phyloP scores from a whole-genome alignment of 2,888 invertebrate species.

The Subacronicta megacephala region DNA sequence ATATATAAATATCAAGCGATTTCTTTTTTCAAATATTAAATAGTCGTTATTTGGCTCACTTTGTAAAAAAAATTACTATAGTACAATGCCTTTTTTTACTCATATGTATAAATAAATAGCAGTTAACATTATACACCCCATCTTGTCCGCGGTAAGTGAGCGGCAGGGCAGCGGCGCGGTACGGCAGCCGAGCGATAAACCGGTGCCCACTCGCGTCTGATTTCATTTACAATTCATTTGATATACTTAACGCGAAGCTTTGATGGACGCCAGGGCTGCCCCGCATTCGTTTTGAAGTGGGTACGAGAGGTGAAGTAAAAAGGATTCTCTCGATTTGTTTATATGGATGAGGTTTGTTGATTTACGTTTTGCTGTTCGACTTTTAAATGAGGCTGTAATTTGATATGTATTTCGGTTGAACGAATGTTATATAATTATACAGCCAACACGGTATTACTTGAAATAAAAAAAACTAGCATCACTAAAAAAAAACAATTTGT shows the following conservation, averaged over 20 bases:
- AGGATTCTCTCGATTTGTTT: slow-evolving; percentile 18
- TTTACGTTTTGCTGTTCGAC: background rate
- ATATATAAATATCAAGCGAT: too few species aligned
- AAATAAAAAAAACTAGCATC: too few species aligned
- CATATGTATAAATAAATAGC: too few species aligned
- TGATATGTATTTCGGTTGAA: background rate
- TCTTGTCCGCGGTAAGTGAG: background rate
- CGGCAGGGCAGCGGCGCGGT: slow-evolving; percentile 22
- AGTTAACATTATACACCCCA: background rate
- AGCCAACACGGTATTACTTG: too few species aligned
- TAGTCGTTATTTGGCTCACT: too few species aligned
- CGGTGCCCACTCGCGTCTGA: slow-evolving; percentile 79
- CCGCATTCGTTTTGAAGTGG: slow-evolving; percentile 7
- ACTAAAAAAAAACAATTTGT: too few species aligned
- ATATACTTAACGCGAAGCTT: slow-evolving; percentile 80
- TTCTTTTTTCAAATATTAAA: too few species aligned
- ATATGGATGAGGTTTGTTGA: slow-evolving; percentile 29
- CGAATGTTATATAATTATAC: too few species aligned
- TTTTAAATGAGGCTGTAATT: background rate
- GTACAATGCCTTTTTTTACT: too few species aligned
- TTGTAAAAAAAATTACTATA: too few species aligned
- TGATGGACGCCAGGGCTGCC: slow-evolving; percentile 79
- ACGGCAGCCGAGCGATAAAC: slow-evolving; percentile 66
- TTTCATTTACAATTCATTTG: slow-evolving; percentile 89
- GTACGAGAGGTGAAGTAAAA: slow-evolving; percentile 4